Conservation (phyloP, 2,888 invertebrate genomes). For the Meta bourneti region DNA sequence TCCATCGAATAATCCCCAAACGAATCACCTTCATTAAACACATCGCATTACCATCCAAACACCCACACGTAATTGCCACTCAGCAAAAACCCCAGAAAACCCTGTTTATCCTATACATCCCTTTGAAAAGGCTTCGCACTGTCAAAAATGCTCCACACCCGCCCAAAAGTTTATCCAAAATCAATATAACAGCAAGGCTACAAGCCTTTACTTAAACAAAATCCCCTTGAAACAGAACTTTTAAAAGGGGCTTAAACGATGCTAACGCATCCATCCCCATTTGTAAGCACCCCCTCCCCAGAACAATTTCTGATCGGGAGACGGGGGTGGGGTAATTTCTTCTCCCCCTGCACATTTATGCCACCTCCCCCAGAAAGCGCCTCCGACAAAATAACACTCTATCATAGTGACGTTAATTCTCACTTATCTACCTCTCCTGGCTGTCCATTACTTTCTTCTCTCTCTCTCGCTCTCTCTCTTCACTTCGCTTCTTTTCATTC, state of each 20-base stretch:
- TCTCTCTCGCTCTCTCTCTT: conserved; percentile 18
- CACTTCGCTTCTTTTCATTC: background rate
- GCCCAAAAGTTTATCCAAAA: conserved; percentile 8
- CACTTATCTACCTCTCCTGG: conserved; percentile 69
- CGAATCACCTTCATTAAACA: conserved; percentile 4
- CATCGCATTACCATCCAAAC: conserved; percentile 10
- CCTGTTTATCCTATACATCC: no score
- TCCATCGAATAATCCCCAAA: background rate
- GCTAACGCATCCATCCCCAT: conserved; percentile 12
- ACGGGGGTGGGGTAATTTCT: conserved; percentile 52
- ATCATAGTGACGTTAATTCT: conserved; percentile 75
- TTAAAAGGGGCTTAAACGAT: conserved; percentile 39
- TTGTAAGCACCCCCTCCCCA: background rate
- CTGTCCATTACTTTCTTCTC: conserved; percentile 66
- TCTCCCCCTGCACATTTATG: conserved; percentile 20
- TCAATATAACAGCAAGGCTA: conserved; percentile 9
- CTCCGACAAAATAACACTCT: conserved; percentile 74
- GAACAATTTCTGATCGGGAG: conserved; percentile 57
- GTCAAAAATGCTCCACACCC: background rate
- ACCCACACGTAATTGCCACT: background rate
- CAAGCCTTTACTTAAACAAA: conserved; percentile 34
- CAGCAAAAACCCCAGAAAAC: background rate
- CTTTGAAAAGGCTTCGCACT: no score
- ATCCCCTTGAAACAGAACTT: conserved; percentile 41
- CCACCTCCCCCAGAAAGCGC: conserved; percentile 22